Evolutionary conservation across 2,797 vertebrate species (phyloP), one percentile per base, ranked within the genome.

Genomic region (Tapera naevia): DNA sequence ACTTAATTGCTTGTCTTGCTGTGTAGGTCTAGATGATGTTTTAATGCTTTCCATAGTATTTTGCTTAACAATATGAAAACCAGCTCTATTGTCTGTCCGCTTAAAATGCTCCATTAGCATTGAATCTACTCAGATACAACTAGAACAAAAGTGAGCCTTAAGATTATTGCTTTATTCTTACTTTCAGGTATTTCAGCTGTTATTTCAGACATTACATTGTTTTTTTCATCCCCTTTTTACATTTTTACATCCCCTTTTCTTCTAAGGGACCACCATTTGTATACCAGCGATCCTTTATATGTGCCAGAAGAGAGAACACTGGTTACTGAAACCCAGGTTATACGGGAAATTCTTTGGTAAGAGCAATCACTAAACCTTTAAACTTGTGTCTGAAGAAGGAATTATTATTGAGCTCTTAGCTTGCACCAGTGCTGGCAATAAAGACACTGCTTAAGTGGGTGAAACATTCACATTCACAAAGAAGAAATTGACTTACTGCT

Each of bases 261-360:
- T 18, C 64, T 61, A 99, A 96, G 99, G 99, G 99, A 99, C 89
- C 99, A 99, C 79, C 99, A 99, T 94, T 97, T 99, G 91, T 99
- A 99, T 57, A 98, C 98, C 97, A 99, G 98, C 50, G 98, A 99
- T 89, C 99, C 99, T 6, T 96, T 99, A 33, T 99, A 99, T 64
- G 97, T 99, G 86, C 98, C 98, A 3, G 99, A 99, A 94, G 99
- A 99, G 89, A 99, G 98, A 95, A 98, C 98, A 27, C 97, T 99
- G 90, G 98, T 99, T 91, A 99, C 99, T 0, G 99, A 99, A 97
- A 99, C 98, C 7, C 99, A 99, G 97, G 98, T 99, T 80, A 99
- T 99, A 96, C 98, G 99, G 70, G 99, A 99, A 97, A 99, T 98
- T 2, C 94, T 99, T 69, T 99, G 99, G 99, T 99, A 97, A 98